Base-by-base conservation (phyloP, 2,113 vertebrate genomes). In the Sebastes schlegelii region DNA sequence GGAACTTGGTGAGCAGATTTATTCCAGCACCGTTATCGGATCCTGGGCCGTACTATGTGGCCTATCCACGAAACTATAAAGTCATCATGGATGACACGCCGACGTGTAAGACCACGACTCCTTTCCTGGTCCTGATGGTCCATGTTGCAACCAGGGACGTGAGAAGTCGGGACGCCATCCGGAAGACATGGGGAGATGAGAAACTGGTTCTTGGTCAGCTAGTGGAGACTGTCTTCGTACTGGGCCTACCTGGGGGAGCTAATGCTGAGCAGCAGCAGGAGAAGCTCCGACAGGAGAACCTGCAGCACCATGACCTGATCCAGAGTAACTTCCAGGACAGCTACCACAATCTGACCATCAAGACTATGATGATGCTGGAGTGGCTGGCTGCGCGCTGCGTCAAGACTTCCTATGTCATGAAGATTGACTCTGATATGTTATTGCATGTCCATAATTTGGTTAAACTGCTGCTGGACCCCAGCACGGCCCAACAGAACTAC, bases 361-460 rank as follows among this genome's bases (percentile, higher is more conserved):
- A 97, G 89, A 96, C 95, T 0, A 77, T 97, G 82, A 86, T 96
- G 92, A 96, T 95, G 4, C 21, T 97, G 74, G 92, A 92, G 91
- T 97, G 96, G 96, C 85, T 96, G 54, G 65, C 12, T 8, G 55
- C 40, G 0, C 80, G 77, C 79, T 97, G 96, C 23, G 61, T 72
- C 10, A 83, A 83, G 0, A 90, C 93, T 21, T 90, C 94, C 0
- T 99, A 97, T 0, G 95, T 88, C 43, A 93, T 97, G 83, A 99
- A 99, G 95, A 96, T 97, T 0, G 98, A 99, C 88, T 95, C 96
- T 0, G 98, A 99, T 57, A 94, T 98, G 87, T 94, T 99, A 75
- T 94, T 98, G 62, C 96, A 97, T 40, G 95, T 97, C 1, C 93
- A 89, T 0, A 97, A 98, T 77, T 91, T 98, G 93, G 95, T 97